Evolutionary conservation across 2,797 vertebrate genomes (phyloP).

Genomic region (Ibycter americanus): DNA sequence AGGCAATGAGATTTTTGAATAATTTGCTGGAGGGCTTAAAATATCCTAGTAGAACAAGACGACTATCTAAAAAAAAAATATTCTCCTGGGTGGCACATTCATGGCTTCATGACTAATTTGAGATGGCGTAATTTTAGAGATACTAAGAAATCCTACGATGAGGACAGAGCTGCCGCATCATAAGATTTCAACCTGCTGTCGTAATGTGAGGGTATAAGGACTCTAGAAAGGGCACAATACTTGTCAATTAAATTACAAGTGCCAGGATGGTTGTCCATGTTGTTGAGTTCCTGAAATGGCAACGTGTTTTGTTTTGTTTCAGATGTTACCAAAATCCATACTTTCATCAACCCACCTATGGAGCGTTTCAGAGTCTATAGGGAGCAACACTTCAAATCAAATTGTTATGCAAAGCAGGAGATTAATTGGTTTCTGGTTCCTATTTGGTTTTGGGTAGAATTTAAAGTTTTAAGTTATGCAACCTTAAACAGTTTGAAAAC

Average conservation of each 20-base stretch:
- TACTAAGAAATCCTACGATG: conserved; percentile 20
- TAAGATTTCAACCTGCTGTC: conserved; percentile 31
- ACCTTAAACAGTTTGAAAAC: not conserved
- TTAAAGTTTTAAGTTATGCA: not conserved
- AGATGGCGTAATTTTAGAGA: conserved; percentile 65
- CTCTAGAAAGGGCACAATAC: conserved; percentile 17
- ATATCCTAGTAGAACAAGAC: conserved; percentile 60
- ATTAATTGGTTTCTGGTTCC: not conserved
- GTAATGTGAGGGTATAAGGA: not conserved
- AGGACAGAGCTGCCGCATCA: conserved; percentile 14
- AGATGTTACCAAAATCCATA: not conserved
- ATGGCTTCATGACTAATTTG: conserved; percentile 66
- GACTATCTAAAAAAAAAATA: conserved; percentile 46
- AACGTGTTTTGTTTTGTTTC: conserved; percentile 7
- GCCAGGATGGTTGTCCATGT: conserved; percentile 26
- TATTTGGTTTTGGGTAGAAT: not conserved
- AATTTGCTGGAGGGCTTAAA: conserved; percentile 71
- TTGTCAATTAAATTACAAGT: conserved; percentile 58
- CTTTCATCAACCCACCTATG: not conserved
- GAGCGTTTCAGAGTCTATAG: not conserved
- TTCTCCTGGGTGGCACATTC: conserved; percentile 55
- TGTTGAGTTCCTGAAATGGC: conserved; percentile 30
- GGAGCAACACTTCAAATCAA: not conserved
- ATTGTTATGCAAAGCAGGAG: not conserved
- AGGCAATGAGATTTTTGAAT: conserved; percentile 51